These are phyloP conservation scores for Spondyliosoma cantharus DNA, from an alignment of 2,797 vertebrate genomes.

Conservation along the genomic window DNA sequence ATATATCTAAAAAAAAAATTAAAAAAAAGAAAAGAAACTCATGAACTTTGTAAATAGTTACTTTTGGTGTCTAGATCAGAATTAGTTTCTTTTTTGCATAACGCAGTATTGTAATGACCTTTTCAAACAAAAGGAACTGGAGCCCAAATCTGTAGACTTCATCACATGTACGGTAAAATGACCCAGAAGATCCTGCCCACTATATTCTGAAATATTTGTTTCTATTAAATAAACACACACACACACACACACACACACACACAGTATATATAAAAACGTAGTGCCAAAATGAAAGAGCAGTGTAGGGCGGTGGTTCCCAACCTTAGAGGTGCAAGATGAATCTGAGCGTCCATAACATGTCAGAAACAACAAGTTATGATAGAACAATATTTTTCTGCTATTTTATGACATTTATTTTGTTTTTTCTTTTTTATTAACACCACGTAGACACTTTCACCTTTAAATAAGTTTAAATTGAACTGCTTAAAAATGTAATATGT, in stretches of 20 bases:
- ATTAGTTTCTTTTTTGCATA: slow-evolving; percentile 57
- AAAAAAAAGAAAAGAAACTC: slow-evolving; percentile 41
- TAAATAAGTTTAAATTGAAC: not conserved
- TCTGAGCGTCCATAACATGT: not conserved
- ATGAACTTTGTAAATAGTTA: slow-evolving; percentile 79
- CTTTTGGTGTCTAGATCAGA: slow-evolving; percentile 60
- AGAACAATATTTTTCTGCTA: not conserved
- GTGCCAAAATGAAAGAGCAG: slow-evolving; percentile 41
- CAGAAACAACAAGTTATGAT: not conserved
- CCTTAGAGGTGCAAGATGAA: not conserved
- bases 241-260: not conserved
- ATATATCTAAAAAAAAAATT: slow-evolving; percentile 34
- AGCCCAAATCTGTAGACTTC: slow-evolving; percentile 85
- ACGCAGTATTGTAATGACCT: slow-evolving; percentile 71
- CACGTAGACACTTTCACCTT: not conserved
- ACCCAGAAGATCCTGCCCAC: slow-evolving; percentile 49
- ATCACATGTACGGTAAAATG: slow-evolving; percentile 50
- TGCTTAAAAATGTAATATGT: too few relatives aligned
- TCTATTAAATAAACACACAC: slow-evolving; percentile 21
- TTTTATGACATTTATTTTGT: not conserved
- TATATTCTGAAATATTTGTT: slow-evolving; percentile 50
- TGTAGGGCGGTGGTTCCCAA: slow-evolving; percentile 13
- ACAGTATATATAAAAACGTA: slow-evolving; percentile 8
- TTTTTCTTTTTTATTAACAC: not conserved
- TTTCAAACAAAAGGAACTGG: slow-evolving; percentile 80